Percentiles rank a stretch among this genome's conserved stretches.
phyloP scores from a whole-genome alignment of 2,113 vertebrate genomes.

The Seriola rivoliana region DNA sequence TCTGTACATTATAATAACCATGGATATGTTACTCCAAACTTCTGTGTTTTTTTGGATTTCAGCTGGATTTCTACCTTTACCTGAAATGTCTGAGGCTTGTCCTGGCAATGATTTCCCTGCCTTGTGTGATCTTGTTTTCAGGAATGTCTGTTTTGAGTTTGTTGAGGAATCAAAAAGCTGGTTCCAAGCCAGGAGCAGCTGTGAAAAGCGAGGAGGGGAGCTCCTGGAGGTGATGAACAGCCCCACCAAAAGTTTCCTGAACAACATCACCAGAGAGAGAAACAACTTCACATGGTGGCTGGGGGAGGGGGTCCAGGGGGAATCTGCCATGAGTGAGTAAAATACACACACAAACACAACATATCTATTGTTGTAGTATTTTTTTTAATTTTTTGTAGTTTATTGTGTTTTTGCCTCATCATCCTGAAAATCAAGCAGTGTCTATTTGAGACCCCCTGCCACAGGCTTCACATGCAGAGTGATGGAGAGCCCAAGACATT shows the following conservation, averaged over 20 bases:
- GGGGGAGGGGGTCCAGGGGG: conserved; percentile 34
- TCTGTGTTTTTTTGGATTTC: conserved; percentile 73
- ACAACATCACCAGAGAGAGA: conserved; percentile 28
- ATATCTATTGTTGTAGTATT: background rate
- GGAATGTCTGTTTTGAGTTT: conserved; percentile 75
- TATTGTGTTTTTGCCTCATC: background rate
- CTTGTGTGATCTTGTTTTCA: conserved; percentile 45
- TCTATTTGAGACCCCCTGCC: background rate
- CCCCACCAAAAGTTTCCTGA: conserved; percentile 56
- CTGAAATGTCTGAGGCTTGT: conserved; percentile 17
- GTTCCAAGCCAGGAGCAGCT: conserved; percentile 70
- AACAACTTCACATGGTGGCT: conserved; percentile 81
- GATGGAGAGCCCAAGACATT: background rate
- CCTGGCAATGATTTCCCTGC: background rate
- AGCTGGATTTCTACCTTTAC: conserved; percentile 45
- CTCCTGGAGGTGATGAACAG: conserved; percentile 69
- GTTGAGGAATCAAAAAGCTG: conserved; percentile 63
- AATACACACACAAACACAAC: background rate
- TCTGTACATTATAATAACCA: conserved; percentile 46
- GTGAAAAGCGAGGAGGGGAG: conserved; percentile 71
- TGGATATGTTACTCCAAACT: conserved; percentile 53
- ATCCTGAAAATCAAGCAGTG: background rate
- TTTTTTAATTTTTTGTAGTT: background rate
- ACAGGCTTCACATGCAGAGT: background rate
- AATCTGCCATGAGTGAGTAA: conserved; percentile 66